These are phyloP conservation scores for Sorex fumeus DNA, from an alignment of 2,113 vertebrate species.

Conservation along the genomic window DNA sequence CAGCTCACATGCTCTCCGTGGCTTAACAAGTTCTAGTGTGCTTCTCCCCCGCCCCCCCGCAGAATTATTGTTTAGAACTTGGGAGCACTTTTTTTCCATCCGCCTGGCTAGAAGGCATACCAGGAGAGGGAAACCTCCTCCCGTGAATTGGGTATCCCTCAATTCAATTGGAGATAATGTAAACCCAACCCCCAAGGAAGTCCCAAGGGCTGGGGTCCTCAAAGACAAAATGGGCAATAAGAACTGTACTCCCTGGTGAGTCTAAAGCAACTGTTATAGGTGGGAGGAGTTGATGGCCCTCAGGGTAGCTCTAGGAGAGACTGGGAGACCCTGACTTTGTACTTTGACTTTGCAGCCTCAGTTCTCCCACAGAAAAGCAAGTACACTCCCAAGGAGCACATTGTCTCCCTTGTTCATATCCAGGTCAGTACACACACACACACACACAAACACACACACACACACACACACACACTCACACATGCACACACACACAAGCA, in stretches of 20 bases:
- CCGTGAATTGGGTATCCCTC: background rate
- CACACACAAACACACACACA: too few relatives aligned
- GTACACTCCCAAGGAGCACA: background rate
- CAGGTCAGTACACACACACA: rapidly evolving
- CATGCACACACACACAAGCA: too few relatives aligned
- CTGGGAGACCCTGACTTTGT: background rate
- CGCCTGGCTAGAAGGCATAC: too few relatives aligned
- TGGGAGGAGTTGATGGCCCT: too few relatives aligned
- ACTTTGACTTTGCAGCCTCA: background rate
- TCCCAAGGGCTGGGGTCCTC: background rate
- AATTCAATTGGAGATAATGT: too few relatives aligned
- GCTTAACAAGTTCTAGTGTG: too few relatives aligned
- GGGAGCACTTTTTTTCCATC: background rate
- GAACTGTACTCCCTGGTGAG: rapidly evolving
- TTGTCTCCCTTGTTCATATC: background rate
- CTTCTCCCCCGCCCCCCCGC: background rate
- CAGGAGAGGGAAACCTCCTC: background rate
- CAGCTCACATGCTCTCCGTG: too few relatives aligned
- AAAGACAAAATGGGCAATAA: rapidly evolving
- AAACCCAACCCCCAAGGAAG: too few relatives aligned
- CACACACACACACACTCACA: too few relatives aligned
- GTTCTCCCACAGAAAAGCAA: background rate
- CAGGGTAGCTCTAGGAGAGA: background rate
- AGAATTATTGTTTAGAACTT: background rate
- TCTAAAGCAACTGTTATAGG: background rate